These are phyloP conservation scores for Nesogale talazaci DNA, from an alignment of 2,113 vertebrate species.

Conservation along the genomic window DNA sequence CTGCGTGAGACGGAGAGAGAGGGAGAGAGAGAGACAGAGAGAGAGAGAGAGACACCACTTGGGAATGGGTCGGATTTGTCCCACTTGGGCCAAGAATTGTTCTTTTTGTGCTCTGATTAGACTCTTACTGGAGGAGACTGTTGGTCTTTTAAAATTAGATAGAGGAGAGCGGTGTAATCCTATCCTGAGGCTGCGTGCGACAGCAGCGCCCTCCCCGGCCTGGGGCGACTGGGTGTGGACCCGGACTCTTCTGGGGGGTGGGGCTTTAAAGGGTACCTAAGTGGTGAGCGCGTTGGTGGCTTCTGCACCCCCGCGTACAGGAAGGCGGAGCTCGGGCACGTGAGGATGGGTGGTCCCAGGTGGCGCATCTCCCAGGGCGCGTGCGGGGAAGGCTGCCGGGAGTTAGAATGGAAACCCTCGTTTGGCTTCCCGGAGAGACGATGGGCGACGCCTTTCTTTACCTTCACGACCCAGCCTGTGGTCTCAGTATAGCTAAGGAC, in stretches of 20 bases:
- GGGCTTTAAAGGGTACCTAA: background rate
- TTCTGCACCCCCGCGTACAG: background rate
- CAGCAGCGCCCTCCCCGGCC: background rate
- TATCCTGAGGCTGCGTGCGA: background rate
- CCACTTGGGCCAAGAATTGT: background rate
- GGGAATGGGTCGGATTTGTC: background rate
- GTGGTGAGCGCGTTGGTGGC: too few relatives aligned
- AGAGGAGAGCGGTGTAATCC: background rate
- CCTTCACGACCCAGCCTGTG: background rate
- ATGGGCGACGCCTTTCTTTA: background rate
- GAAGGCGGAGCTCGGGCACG: background rate
- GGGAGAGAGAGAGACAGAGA: too few relatives aligned
- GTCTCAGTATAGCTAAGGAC: background rate
- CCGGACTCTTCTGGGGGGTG: background rate
- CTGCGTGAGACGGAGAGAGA: too few relatives aligned
- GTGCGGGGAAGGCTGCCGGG: background rate
- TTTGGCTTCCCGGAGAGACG: background rate
- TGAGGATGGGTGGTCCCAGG: background rate
- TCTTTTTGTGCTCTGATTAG: background rate
- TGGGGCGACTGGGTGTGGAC: background rate
- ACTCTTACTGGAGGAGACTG: background rate
- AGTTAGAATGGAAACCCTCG: background rate
- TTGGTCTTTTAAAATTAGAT: constrained; percentile 13
- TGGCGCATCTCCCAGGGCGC: background rate
- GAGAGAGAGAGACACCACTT: too few relatives aligned